These are phyloP conservation scores for Toxonevra muliebris DNA, from an alignment of 2,888 invertebrate genomes.

Conservation along the genomic window DNA sequence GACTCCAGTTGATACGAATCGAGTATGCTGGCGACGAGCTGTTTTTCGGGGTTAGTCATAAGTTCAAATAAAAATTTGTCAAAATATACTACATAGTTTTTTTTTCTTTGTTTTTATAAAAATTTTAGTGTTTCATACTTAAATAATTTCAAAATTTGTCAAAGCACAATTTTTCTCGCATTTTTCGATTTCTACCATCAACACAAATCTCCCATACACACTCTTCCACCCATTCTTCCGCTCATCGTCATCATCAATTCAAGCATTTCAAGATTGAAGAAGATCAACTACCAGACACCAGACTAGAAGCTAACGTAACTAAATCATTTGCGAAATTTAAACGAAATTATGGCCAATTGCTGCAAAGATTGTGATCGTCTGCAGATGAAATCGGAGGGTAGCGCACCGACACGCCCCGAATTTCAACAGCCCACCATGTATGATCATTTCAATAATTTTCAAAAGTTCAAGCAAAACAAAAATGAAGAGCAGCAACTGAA, in stretches of 20 bases:
- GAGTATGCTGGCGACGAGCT: slow-evolving; percentile 56
- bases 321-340: not conserved
- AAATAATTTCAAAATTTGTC: slow-evolving; percentile 36
- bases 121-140: slow-evolving; percentile 36
- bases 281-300: slow-evolving; percentile 1
- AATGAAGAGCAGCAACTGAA: slow-evolving; percentile 36
- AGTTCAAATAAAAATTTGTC: slow-evolving; percentile 35
- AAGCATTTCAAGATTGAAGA: not conserved
- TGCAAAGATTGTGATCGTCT: slow-evolving; percentile 49
- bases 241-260: not conserved
- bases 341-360: slow-evolving; percentile 37
- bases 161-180: slow-evolving; percentile 32
- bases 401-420: slow-evolving; percentile 42
- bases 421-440: slow-evolving; percentile 50
- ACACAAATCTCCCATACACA: slow-evolving; percentile 13
- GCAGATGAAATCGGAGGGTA: slow-evolving; percentile 40
- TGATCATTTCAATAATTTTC: slow-evolving; percentile 49
- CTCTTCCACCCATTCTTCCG: slow-evolving; percentile 17
- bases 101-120: slow-evolving; percentile 30
- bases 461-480: slow-evolving; percentile 45
- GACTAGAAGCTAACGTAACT: not conserved
- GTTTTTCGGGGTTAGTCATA: slow-evolving; percentile 16
- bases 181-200: too few relatives aligned
- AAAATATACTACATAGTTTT: slow-evolving; percentile 30
- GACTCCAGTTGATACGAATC: slow-evolving; percentile 59